Percentiles rank a stretch among this genome's conserved stretches.
Evolutionary conservation across 2,113 vertebrate genomes (phyloP).

Genomic region (Hoplias malabaricus): DNA sequence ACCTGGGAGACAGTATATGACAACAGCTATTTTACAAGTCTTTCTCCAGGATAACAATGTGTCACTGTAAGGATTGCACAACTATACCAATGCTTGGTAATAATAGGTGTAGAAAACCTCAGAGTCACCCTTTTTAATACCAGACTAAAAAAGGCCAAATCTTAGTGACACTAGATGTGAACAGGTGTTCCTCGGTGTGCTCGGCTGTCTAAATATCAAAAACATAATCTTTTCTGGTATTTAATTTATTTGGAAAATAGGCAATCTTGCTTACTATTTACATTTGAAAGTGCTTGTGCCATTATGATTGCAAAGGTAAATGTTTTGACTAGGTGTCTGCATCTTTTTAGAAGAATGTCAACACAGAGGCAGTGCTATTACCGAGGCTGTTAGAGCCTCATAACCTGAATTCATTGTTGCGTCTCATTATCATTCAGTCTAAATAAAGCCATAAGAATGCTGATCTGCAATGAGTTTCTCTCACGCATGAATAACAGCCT

Average conservation of each 20-base stretch:
- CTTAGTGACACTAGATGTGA: neutral
- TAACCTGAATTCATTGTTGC: slow-evolving; percentile 52
- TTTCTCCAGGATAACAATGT: slow-evolving; percentile 36
- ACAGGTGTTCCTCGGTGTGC: neutral
- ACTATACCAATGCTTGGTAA: neutral
- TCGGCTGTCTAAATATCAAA: slow-evolving; percentile 16
- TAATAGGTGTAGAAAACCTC: neutral
- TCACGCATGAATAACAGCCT: slow-evolving; percentile 54
- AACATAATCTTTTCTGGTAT: slow-evolving; percentile 14
- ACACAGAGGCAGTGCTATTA: slow-evolving; percentile 41
- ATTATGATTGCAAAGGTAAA: slow-evolving; percentile 39
- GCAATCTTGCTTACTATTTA: slow-evolving; percentile 27
- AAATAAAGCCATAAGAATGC: slow-evolving; percentile 48
- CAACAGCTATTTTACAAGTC: slow-evolving; percentile 41
- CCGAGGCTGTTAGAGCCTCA: slow-evolving; percentile 40
- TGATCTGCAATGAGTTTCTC: slow-evolving; percentile 47
- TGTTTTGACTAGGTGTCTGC: slow-evolving; percentile 46
- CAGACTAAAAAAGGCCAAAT: neutral
- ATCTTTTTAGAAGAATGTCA: slow-evolving; percentile 49
- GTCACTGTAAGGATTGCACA: slow-evolving; percentile 25
- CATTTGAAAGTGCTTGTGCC: slow-evolving; percentile 2
- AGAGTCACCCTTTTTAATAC: neutral
- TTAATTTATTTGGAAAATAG: slow-evolving; percentile 8
- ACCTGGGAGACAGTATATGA: slow-evolving; percentile 30
- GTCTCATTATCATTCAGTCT: slow-evolving; percentile 52